Evolutionary conservation across 2,113 vertebrate species (phyloP), one percentile per base, ranked within the genome.

Genomic region (Callaeas wilsoni): DNA sequence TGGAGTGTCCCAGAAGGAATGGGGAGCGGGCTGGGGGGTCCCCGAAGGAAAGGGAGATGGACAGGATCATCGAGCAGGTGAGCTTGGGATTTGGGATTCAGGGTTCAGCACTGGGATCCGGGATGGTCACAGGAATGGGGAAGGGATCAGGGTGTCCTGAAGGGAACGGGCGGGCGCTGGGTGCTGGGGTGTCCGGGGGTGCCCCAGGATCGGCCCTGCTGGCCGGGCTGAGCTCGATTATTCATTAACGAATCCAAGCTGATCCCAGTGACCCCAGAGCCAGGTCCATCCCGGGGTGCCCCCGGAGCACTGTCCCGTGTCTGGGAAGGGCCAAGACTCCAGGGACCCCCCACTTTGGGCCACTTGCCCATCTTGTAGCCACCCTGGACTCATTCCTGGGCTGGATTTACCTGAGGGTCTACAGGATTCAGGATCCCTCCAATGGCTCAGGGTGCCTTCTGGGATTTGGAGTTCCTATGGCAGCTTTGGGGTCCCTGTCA

Each of bases 131-230:
- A 2, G 63, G 30, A 16, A 13, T 10, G 44, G 42, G 25, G 4
- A 67, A 13, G 16, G 35, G 26, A 10, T 27, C 4, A 5, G 50
- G 68, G 44, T 35, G 44, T 59, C 32, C 83, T 20, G 9, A 22
- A 17, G 52, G 46, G 46, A 60, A 13, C 3, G 6, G 56, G 39
- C 1, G 2, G 37, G 62, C 1, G 0, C 25, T 7, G 69, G 17
- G 17, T 39, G 41, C 41, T 10, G 2, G 37, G 60, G 33, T 60
- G 83, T 22, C 46, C n/a, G 0, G 29, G 62, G 39, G 23, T 46
- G 74, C 32, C 65, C 59, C 1, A 3, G 75, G 49, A 4, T 32
- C 4, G 2, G 67, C 37, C 35, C 50, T 6, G 14, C 50, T 63
- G 42, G 42, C 76, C 11, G 0, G 50, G 57, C 76, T 50, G 15